Evolutionary conservation across 1,140 invertebrate genomes (phyloP).

Genomic region (Bombus waltoni): DNA sequence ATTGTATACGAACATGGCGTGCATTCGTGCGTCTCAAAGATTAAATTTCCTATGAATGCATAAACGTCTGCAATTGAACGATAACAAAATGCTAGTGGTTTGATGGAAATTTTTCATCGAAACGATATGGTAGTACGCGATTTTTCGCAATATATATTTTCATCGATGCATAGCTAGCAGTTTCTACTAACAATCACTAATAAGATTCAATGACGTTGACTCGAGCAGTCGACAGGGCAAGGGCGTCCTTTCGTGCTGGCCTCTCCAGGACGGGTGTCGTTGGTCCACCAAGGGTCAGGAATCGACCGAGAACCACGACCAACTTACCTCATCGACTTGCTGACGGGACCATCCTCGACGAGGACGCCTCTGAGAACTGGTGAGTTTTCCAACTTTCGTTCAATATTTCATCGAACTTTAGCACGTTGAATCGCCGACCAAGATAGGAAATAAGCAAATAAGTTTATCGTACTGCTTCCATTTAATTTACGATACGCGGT

Average conservation of each 20-base stretch:
- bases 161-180: constrained; percentile 32
- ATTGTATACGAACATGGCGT: no score
- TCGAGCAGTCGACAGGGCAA: constrained; percentile 86
- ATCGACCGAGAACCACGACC: constrained; percentile 74
- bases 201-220: constrained; percentile 72
- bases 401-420: background rate
- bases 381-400: constrained; percentile 67
- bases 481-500: no score
- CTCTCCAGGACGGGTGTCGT: constrained; percentile 79
- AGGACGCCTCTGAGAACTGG: constrained; percentile 84
- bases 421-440: no score
- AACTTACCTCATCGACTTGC: constrained; percentile 78
- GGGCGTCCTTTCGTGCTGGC: constrained; percentile 85
- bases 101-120: background rate
- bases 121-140: background rate
- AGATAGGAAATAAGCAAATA: no score
- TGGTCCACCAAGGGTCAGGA: constrained; percentile 76
- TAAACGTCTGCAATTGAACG: background rate
- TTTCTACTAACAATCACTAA: constrained; percentile 68
- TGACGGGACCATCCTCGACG: constrained; percentile 81
- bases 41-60: background rate
- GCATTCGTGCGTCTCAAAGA: background rate
- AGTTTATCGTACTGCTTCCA: no score
- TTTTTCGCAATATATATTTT: constrained; percentile 36
- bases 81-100: background rate